Evolutionary conservation across 2,797 vertebrate species (phyloP).

Genomic region (Mycteria americana): DNA sequence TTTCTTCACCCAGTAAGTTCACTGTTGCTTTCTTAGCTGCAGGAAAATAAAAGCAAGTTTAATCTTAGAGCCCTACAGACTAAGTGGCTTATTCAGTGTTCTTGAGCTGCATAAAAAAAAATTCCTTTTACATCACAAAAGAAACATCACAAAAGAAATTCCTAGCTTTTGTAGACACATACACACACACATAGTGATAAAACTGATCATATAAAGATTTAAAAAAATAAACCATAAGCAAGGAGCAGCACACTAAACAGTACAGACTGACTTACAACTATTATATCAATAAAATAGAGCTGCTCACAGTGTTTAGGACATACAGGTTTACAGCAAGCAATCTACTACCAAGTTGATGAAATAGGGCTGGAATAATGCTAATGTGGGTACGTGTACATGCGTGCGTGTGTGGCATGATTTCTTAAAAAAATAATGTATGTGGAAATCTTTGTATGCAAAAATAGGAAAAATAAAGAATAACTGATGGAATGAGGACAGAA

Average conservation of each 20-base stretch:
- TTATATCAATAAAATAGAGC: background rate
- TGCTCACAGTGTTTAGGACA: background rate
- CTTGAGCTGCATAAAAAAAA: background rate
- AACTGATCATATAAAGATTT: background rate
- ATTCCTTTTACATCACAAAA: background rate
- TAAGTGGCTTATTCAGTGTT: background rate
- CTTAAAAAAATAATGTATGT: background rate
- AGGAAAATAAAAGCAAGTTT: conserved; percentile 36
- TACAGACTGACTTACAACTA: background rate
- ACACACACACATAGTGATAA: background rate
- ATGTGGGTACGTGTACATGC: background rate
- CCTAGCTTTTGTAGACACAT: background rate
- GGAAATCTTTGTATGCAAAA: background rate
- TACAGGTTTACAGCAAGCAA: background rate
- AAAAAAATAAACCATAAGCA: background rate
- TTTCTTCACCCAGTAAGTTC: conserved; percentile 92
- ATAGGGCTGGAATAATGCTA: background rate
- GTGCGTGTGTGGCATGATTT: rapidly evolving
- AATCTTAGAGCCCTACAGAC: background rate
- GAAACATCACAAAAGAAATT: background rate
- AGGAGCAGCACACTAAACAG: background rate
- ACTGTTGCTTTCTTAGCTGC: conserved; percentile 92
- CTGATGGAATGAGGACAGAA: background rate
- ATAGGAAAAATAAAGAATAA: background rate
- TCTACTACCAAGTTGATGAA: background rate